phyloP scores from a whole-genome alignment of 2,888 invertebrate species.

The Mesoligia furuncula region DNA sequence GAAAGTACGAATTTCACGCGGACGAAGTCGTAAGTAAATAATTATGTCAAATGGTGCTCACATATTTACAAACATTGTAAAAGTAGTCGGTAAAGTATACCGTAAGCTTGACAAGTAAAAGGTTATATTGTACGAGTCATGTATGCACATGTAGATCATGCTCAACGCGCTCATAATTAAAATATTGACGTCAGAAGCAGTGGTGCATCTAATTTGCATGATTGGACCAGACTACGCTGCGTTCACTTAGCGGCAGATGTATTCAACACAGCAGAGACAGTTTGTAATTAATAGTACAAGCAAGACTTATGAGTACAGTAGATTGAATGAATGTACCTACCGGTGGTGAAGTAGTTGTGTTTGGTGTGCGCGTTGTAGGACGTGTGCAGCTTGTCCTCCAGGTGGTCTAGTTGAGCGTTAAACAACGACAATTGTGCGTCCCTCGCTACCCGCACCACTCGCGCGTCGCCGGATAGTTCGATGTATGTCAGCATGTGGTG shows the following conservation, averaged over 20 bases:
- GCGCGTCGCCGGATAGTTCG: conserved; percentile 72
- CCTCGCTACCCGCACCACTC: conserved; percentile 69
- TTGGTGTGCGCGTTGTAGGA: conserved; percentile 71
- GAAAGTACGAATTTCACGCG: too few relatives aligned
- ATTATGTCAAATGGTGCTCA: too few relatives aligned
- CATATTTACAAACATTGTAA: too few relatives aligned
- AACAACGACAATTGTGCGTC: conserved; percentile 78
- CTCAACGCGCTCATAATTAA: background rate
- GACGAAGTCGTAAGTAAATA: too few relatives aligned
- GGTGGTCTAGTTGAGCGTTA: conserved; percentile 88
- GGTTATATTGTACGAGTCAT: too few relatives aligned
- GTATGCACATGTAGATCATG: background rate
- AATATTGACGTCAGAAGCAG: background rate
- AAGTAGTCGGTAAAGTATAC: too few relatives aligned
- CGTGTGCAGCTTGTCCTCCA: conserved; percentile 81
- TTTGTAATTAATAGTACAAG: background rate
- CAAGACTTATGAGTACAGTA: background rate
- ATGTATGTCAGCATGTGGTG: conserved; percentile 90
- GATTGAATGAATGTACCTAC: conserved; percentile 56
- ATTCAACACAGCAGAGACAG: background rate
- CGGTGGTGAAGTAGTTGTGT: conserved; percentile 57
- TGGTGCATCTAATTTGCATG: background rate
- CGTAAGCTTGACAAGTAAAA: too few relatives aligned
- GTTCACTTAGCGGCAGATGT: background rate
- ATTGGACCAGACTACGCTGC: background rate